phyloP scores from a whole-genome alignment of 2,888 invertebrate genomes.

The Andrena haemorrhoa region DNA sequence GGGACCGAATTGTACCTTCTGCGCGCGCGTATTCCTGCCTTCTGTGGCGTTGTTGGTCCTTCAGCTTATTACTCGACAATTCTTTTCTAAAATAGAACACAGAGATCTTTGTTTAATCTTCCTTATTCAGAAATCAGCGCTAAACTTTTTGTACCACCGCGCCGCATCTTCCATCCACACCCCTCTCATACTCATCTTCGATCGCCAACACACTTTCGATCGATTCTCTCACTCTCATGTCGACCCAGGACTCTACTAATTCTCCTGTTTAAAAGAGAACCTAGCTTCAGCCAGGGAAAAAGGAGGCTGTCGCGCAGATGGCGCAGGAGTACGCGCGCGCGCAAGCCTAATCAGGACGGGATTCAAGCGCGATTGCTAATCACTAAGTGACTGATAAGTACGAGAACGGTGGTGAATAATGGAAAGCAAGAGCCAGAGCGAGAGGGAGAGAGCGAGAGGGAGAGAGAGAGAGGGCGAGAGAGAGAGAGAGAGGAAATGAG shows the following conservation, averaged over 20 bases:
- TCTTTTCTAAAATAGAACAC: too few relatives aligned
- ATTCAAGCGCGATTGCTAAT: background rate
- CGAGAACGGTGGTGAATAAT: background rate
- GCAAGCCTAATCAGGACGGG: background rate
- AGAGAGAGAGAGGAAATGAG: background rate
- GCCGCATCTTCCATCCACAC: too few relatives aligned
- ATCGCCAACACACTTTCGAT: too few relatives aligned
- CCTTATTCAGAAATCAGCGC: too few relatives aligned
- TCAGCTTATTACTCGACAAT: too few relatives aligned
- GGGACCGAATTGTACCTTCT: slow-evolving; percentile 7
- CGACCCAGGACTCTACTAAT: too few relatives aligned
- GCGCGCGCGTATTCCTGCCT: slow-evolving; percentile 11
- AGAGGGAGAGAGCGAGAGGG: slow-evolving; percentile 13
- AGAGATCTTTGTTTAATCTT: too few relatives aligned
- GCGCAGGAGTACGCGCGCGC: slow-evolving; percentile 22
- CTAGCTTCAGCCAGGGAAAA: background rate
- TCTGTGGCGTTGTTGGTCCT: background rate
- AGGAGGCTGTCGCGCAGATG: background rate
- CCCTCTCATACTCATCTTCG: too few relatives aligned
- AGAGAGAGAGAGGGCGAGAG: slow-evolving; percentile 3
- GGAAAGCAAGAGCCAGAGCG: slow-evolving; percentile 10
- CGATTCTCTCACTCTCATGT: too few relatives aligned
- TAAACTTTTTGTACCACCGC: too few relatives aligned
- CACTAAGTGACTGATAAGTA: slow-evolving; percentile 12
- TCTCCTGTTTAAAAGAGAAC: too few relatives aligned